These are phyloP conservation scores for Eristalis pertinax DNA, from an alignment of 2,888 invertebrate species.

Conservation along the genomic window DNA sequence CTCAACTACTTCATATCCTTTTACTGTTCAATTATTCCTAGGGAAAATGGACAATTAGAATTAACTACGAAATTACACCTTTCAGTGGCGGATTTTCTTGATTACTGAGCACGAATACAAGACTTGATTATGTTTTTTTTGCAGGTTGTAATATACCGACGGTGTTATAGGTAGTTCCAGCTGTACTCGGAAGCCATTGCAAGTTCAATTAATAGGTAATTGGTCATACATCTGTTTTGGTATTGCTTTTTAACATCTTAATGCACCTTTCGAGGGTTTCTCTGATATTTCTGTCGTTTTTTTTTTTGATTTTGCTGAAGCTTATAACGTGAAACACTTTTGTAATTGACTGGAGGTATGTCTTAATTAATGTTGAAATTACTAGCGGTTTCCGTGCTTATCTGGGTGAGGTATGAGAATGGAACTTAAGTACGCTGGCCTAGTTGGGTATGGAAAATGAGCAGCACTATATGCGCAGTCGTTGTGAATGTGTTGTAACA, in stretches of 20 bases:
- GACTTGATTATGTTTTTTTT: constrained; percentile 2
- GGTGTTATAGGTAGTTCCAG: not conserved
- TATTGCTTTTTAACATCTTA: not conserved
- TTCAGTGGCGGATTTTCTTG: constrained; percentile 8
- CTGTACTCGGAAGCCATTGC: constrained; percentile 8
- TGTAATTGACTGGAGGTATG: not conserved
- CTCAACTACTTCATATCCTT: not conserved
- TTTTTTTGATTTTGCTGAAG: not conserved
- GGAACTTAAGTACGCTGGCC: no score
- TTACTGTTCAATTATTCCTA: not conserved
- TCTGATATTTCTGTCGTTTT: not conserved
- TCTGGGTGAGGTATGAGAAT: no score
- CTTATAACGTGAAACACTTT: not conserved
- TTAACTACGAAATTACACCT: not conserved
- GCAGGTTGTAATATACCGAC: not conserved
- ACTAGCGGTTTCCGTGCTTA: not conserved
- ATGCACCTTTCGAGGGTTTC: not conserved
- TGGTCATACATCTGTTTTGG: constrained; percentile 17
- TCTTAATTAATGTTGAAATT: not conserved
- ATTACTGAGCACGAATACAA: not conserved
- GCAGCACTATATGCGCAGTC: no score
- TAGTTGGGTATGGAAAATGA: no score
- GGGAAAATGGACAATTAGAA: not conserved
- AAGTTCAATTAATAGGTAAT: constrained; percentile 25
- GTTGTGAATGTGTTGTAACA: no score